Conservation (phyloP, 64 coral and sea anemone genomes). For the Astreopora myriophthalma region DNA sequence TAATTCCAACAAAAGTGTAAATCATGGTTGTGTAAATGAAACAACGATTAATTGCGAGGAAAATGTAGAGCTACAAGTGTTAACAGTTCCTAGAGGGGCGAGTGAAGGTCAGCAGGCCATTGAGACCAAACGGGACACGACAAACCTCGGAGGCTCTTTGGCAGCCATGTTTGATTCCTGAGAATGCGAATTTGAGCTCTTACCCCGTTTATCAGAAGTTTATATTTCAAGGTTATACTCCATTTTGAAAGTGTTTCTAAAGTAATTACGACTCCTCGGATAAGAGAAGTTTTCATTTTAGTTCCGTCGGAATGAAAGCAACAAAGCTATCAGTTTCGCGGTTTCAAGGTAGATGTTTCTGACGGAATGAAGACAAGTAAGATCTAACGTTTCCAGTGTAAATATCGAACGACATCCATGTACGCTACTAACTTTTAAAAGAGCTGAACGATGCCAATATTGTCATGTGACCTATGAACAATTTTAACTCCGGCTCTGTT, state of each 20-base stretch:
- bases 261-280: too few species aligned
- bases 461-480: not conserved
- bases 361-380: too few species aligned
- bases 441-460: not conserved
- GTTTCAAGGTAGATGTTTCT: too few species aligned
- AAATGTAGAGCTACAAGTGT: not conserved
- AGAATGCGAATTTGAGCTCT: not conserved
- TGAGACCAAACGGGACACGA: not conserved
- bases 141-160: not conserved
- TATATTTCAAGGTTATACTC: not conserved
- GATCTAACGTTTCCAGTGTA: too few species aligned
- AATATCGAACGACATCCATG: not conserved
- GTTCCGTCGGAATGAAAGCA: too few species aligned
- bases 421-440: not conserved
- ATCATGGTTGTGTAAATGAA: not conserved
- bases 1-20: not conserved
- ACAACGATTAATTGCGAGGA: not conserved
- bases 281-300: too few species aligned
- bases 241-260: too few species aligned
- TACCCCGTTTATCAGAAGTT: not conserved
- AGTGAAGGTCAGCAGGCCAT: not conserved
- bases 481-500: not conserved
- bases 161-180: constrained; percentile 33
- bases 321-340: too few species aligned
- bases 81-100: not conserved